These are phyloP conservation scores for Metalampra italica DNA, from an alignment of 2,888 invertebrate species.

Conservation along the genomic window DNA sequence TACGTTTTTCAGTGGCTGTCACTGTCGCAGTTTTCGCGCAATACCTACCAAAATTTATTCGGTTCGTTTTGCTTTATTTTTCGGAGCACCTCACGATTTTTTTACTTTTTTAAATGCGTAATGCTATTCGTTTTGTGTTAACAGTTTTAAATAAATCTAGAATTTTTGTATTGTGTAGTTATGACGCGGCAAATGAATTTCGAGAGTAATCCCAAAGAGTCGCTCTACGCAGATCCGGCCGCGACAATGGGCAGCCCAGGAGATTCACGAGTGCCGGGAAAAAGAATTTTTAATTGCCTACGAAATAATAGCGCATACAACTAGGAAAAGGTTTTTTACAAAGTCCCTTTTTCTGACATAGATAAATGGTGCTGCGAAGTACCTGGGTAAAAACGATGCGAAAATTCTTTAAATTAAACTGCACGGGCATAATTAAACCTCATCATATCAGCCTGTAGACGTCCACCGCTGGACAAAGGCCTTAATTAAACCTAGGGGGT, in stretches of 20 bases:
- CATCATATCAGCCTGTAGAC: no score
- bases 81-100: neutral
- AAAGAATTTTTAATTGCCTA: constrained; percentile 68
- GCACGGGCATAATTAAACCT: no score
- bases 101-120: no score
- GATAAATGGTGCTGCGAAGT: no score
- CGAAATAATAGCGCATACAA: constrained; percentile 55
- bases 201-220: constrained; percentile 47
- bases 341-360: constrained; percentile 25
- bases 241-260: constrained; percentile 56
- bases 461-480: no score
- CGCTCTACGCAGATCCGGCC: constrained; percentile 52
- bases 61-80: neutral
- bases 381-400: no score
- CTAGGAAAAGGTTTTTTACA: constrained; percentile 39
- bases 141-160: no score
- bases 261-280: constrained; percentile 47
- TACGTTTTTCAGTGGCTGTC: constrained; percentile 22
- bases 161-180: no score
- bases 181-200: no score
- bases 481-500: no score
- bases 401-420: no score
- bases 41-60: neutral
- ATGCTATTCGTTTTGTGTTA: no score
- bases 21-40: constrained; percentile 15